Evolutionary conservation across 2,113 vertebrate genomes (phyloP).

Genomic region (Polypterus senegalus): DNA sequence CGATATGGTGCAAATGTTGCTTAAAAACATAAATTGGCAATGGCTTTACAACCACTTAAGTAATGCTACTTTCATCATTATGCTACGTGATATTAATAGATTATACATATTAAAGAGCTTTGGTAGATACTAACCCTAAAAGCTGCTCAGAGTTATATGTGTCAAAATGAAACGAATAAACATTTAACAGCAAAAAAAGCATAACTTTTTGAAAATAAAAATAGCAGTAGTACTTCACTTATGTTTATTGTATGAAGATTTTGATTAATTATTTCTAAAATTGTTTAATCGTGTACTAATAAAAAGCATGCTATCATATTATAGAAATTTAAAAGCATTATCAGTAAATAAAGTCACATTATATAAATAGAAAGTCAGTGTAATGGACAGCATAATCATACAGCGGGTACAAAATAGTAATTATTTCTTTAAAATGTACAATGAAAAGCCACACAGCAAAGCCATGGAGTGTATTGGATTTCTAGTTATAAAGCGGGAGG

Average conservation of each 20-base stretch:
- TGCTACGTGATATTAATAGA: constrained; percentile 40
- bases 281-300: too few species aligned
- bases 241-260: background rate
- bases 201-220: background rate
- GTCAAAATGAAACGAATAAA: background rate
- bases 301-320: too few species aligned
- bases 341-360: too few species aligned
- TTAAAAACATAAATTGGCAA: constrained; percentile 37
- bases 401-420: too few species aligned
- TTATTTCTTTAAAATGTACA: too few species aligned
- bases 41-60: constrained; percentile 25
- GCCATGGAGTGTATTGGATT: too few species aligned
- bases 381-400: too few species aligned
- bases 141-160: background rate
- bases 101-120: constrained; percentile 29
- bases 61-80: constrained; percentile 16
- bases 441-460: too few species aligned
- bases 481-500: too few species aligned
- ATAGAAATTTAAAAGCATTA: too few species aligned
- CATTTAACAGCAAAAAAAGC: background rate
- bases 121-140: constrained; percentile 26
- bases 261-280: background rate
- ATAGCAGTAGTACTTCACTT: background rate
- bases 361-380: too few species aligned
- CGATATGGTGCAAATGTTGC: constrained; percentile 30